Evolutionary conservation across 1,140 invertebrate species (phyloP).

Genomic region (Nymphalis io): DNA sequence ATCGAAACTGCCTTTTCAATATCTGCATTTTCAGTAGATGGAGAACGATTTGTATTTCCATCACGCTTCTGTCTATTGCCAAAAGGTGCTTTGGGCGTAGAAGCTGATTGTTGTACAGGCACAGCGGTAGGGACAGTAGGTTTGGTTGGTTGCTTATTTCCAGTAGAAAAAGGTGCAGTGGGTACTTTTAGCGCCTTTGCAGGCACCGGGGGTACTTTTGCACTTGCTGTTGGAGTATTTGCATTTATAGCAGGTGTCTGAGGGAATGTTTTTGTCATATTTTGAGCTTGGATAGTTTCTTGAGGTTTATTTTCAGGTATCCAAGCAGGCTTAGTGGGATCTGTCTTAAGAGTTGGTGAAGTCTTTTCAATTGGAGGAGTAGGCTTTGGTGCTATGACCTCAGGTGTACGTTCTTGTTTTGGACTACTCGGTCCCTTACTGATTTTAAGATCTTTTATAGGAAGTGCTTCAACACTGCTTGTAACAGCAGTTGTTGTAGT

Average conservation of each 20-base stretch:
- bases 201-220: slow-evolving; percentile 53
- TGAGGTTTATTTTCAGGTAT: slow-evolving; percentile 55
- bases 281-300: slow-evolving; percentile 39
- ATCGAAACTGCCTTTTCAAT: slow-evolving; percentile 47
- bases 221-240: slow-evolving; percentile 39
- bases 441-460: slow-evolving; percentile 79
- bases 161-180: slow-evolving; percentile 65
- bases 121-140: slow-evolving; percentile 63
- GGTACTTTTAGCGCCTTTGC: slow-evolving; percentile 67
- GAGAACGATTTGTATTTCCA: slow-evolving; percentile 60
- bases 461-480: slow-evolving; percentile 56
- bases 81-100: slow-evolving; percentile 76
- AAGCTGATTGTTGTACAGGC: slow-evolving; percentile 68
- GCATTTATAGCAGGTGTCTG: slow-evolving; percentile 44
- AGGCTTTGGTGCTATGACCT: slow-evolving; percentile 49
- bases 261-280: slow-evolving; percentile 53
- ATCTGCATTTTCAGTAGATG: slow-evolving; percentile 62
- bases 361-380: slow-evolving; percentile 54
- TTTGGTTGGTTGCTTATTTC: slow-evolving; percentile 58
- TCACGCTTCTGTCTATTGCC: slow-evolving; percentile 75
- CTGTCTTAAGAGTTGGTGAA: slow-evolving; percentile 58
- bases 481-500: slow-evolving; percentile 44
- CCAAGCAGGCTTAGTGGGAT: slow-evolving; percentile 66
- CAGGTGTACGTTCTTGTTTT: slow-evolving; percentile 57
- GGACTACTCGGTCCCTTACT: slow-evolving; percentile 67